Evolutionary conservation across 2,888 invertebrate genomes (phyloP), one percentile per base, ranked within the genome.

Genomic region (Archips crataeganus): DNA sequence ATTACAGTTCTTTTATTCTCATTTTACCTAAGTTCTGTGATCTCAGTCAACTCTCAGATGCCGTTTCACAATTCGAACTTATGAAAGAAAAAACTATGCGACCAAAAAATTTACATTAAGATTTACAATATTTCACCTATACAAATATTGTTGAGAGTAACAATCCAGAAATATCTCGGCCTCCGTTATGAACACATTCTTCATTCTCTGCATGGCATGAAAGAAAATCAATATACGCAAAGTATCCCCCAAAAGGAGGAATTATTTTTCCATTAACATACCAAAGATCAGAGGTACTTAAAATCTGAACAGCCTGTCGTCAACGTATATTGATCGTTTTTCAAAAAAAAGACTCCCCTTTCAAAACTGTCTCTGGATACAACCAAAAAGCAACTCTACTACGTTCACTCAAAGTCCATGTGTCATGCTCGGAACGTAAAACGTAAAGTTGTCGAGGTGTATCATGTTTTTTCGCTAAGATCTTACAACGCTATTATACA

Each of bases 291-390:
- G 68, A 69, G 76, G 75, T 77, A 78, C 79, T 79, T 77, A 76
- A 81, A 80, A 80, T 76, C 76, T 80, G 75, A 77, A 79, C 75
- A 75, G 79, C 78, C 77, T 83, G 79, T 83, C 82, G 82, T 82
- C 78, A 79, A 75, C 76, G 78, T 75, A 78, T 87, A 88, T 87
- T 81, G 90, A 88, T 86, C 85, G 85, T 78, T 81, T 79, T 80
- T 79, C 80, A 79, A 83, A 86, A 85, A 84, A 77, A 82, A 82
- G 82, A 81, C 79, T 76, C 79, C 77, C 79, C 77, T 81, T 79
- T 78, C 78, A 79, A 79, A 36, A 34, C 59, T 63, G 69, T 64
- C 64, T 45, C 59, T 36, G 39, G 45, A 62, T 32, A 34, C 45
- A 45, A 47, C 69, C 75, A 75, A 82, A 79, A 75, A 64, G 6